A percentile compares a stretch with the other conserved stretches of the same genome.
Evolutionary conservation across 2,888 invertebrate genomes (phyloP).

Genomic region (Drosophila rellima): DNA sequence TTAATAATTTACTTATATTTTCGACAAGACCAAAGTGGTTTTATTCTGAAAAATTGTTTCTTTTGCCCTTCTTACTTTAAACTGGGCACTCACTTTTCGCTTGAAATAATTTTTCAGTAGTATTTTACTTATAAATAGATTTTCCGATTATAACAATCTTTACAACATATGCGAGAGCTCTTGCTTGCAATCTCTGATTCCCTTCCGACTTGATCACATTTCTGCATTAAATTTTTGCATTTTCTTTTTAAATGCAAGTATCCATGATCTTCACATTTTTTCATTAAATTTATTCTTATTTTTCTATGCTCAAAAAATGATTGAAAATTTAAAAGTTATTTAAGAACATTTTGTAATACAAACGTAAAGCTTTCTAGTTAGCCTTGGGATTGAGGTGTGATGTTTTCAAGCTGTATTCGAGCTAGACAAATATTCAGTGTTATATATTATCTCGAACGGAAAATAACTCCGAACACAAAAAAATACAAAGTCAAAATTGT

Average conservation of each 20-base stretch:
- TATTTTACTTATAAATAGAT: conserved; percentile 4
- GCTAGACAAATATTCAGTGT: conserved; percentile 1
- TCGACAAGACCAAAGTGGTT: not conserved
- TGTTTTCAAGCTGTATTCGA: too few species aligned
- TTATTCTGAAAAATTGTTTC: not conserved
- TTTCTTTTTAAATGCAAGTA: not conserved
- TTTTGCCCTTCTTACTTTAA: not conserved
- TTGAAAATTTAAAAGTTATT: not conserved
- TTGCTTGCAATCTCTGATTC: not conserved
- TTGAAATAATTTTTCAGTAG: conserved; percentile 5
- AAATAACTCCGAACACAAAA: conserved; percentile 10
- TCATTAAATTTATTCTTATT: too few species aligned
- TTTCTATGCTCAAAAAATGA: too few species aligned
- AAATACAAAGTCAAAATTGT: conserved; percentile 28
- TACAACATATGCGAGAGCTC: too few species aligned
- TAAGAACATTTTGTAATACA: not conserved
- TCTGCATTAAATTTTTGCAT: not conserved
- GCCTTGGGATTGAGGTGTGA: not conserved
- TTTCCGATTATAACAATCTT: conserved; percentile 2
- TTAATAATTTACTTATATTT: not conserved
- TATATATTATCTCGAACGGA: conserved; percentile 3
- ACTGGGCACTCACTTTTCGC: not conserved
- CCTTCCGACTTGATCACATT: not conserved
- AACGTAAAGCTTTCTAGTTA: conserved; percentile 15
- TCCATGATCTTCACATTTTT: not conserved